Evolutionary conservation across 2,888 invertebrate genomes (phyloP), one percentile per base, ranked within the genome.

Genomic region (Drosophila subsilvestris): DNA sequence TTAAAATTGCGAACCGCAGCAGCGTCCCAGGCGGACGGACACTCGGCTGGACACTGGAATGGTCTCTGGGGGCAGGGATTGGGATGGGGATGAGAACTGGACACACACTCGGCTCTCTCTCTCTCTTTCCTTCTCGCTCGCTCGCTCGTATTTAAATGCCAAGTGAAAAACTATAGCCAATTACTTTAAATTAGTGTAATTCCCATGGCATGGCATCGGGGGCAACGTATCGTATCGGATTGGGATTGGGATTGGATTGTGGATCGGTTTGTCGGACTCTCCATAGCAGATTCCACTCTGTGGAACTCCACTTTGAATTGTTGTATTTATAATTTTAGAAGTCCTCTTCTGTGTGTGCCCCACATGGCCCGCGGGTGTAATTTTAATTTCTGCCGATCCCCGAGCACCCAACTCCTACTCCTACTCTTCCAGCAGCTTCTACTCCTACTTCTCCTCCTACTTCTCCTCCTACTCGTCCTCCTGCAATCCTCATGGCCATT

Each of bases 171-270:
- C 85, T 85, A 85, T 84, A 90, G 82, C 88, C 90, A 90, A 90
- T 91, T 90, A 90, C 90, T 90, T 89, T 90, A 91, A 91, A 91
- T 91, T 91, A 91, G 91, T 90, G 91, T 89, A 91, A 91, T 91
- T 91, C 91, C 89, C 90, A 90, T 87, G 89, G 79, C 74, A 59
- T 65, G 74, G 68, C 55, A 76, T 69, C 74, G 69, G 63, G 37
- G 37, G 37, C 37, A 37, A 37, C 37, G 37, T 37, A 37, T 37
- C 37, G 37, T 37, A 37, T 37, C 37, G 37, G 37, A 37, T 37
- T 37, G 37, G 37, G 37, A 37, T 37, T 65, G 50, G 51, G 73
- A 72, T 73, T 66, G 72, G 71, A 65, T 63, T 65, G 65, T 29
- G 71, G 66, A 68, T 68, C 68, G 68, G 71, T 44, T 58, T 43